These are phyloP conservation scores for Ia io DNA, from an alignment of 2,113 vertebrate genomes.

Conservation along the genomic window DNA sequence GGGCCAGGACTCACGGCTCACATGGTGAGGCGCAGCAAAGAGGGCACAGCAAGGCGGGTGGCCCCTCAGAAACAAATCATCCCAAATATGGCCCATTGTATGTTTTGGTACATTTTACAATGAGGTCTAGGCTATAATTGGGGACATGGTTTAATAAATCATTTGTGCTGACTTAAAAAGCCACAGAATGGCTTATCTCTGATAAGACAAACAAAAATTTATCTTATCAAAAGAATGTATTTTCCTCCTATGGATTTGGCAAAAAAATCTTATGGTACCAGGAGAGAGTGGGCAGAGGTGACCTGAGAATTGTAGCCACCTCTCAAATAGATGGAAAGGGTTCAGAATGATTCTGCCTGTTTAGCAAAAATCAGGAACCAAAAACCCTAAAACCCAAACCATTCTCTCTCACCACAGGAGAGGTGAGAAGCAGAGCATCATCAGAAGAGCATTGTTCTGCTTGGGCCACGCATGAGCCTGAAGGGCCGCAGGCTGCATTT, in stretches of 20 bases:
- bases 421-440: not conserved
- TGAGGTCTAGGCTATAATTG: not conserved
- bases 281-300: not conserved
- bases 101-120: not conserved
- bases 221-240: not conserved
- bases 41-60: too few species aligned
- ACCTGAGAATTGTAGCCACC: not conserved
- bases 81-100: not conserved
- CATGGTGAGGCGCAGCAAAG: too few species aligned
- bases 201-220: not conserved
- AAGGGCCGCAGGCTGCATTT: too few species aligned
- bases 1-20: too few species aligned
- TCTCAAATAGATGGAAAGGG: not conserved
- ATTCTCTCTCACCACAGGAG: not conserved
- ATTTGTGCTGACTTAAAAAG: slow-evolving; percentile 7
- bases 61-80: not conserved
- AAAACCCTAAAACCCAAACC: not conserved
- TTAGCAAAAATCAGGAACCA: not conserved
- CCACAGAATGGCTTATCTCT: not conserved
- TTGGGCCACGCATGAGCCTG: not conserved
- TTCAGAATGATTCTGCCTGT: not conserved
- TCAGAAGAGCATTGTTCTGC: not conserved
- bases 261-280: not conserved
- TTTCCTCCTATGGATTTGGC: not conserved
- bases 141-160: not conserved